phyloP scores from a whole-genome alignment of 2,797 vertebrate genomes.

The Pseudomugil tenellus region DNA sequence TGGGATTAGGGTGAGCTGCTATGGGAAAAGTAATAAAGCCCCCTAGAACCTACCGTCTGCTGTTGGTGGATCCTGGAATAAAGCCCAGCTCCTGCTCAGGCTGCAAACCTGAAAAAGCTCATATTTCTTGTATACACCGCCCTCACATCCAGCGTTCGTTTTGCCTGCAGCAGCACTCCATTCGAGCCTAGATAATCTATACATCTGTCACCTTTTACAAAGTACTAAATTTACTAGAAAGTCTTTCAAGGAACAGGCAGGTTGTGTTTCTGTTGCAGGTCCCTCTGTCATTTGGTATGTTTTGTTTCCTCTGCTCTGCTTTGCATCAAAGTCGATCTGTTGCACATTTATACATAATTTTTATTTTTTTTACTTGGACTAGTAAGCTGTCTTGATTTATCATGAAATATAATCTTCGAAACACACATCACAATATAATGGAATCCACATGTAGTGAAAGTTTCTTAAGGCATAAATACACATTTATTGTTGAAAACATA shows the following conservation, averaged over 20 bases:
- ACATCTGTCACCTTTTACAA: slow-evolving; percentile 11
- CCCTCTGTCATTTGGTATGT: background rate
- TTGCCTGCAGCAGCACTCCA: slow-evolving; percentile 14
- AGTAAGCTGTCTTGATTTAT: background rate
- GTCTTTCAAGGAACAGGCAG: background rate
- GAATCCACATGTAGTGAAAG: slow-evolving; percentile 43
- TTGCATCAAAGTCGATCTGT: background rate
- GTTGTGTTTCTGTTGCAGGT: background rate
- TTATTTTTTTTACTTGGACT: background rate
- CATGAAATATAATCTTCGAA: background rate
- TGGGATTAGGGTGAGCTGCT: slow-evolving; percentile 73
- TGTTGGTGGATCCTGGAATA: slow-evolving; percentile 65
- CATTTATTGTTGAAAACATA: slow-evolving; percentile 82
- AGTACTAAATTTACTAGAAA: background rate
- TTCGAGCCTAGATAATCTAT: slow-evolving; percentile 10
- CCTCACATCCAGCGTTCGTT: slow-evolving; percentile 53
- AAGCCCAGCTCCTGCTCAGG: slow-evolving; percentile 62
- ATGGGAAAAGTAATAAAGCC: slow-evolving; percentile 72
- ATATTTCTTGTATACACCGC: slow-evolving; percentile 71
- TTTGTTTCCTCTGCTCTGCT: background rate
- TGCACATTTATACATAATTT: background rate
- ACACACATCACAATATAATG: slow-evolving; percentile 34
- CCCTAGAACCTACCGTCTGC: slow-evolving; percentile 62
- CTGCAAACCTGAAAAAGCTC: slow-evolving; percentile 65
- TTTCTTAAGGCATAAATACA: slow-evolving; percentile 75